phyloP scores from a whole-genome alignment of 2,113 vertebrate genomes.

The Dendropsophus ebraccatus region DNA sequence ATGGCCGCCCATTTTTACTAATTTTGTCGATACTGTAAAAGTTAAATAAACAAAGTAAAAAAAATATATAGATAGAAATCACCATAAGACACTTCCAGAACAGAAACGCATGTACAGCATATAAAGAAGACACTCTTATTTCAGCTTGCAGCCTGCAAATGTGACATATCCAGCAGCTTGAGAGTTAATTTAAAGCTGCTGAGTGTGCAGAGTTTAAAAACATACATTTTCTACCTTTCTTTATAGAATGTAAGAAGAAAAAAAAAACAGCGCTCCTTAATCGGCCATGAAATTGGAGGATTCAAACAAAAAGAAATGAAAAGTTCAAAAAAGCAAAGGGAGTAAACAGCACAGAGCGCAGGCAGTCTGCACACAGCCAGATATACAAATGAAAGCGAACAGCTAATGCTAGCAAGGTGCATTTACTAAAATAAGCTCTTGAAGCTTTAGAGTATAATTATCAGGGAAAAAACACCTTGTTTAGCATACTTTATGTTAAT shows the following conservation, averaged over 20 bases:
- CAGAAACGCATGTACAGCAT: not conserved
- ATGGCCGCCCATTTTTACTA: not conserved
- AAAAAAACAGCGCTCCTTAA: slow-evolving; percentile 53
- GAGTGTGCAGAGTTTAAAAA: slow-evolving; percentile 37
- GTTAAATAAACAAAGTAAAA: too few relatives aligned
- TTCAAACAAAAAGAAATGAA: slow-evolving; percentile 59
- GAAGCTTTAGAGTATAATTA: slow-evolving; percentile 85
- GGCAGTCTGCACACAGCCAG: slow-evolving; percentile 63
- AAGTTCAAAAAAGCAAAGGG: slow-evolving; percentile 62
- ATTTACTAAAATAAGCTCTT: slow-evolving; percentile 82
- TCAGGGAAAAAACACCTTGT: slow-evolving; percentile 77
- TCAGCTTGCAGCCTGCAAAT: not conserved
- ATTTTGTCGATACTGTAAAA: not conserved
- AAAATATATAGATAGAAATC: not conserved
- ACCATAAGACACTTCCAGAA: not conserved
- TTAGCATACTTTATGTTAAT: slow-evolving; percentile 88
- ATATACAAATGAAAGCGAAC: slow-evolving; percentile 69
- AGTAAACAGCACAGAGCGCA: slow-evolving; percentile 65
- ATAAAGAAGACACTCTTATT: not conserved
- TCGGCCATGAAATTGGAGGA: slow-evolving; percentile 59
- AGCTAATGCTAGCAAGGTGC: slow-evolving; percentile 70
- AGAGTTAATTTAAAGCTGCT: slow-evolving; percentile 53
- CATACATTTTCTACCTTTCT: slow-evolving; percentile 53
- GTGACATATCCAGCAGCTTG: not conserved
- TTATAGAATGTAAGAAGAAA: slow-evolving; percentile 17